Base-by-base conservation (phyloP, 37 sponge, comb jelly and placozoan species). In the Halichondria panicea region DNA sequence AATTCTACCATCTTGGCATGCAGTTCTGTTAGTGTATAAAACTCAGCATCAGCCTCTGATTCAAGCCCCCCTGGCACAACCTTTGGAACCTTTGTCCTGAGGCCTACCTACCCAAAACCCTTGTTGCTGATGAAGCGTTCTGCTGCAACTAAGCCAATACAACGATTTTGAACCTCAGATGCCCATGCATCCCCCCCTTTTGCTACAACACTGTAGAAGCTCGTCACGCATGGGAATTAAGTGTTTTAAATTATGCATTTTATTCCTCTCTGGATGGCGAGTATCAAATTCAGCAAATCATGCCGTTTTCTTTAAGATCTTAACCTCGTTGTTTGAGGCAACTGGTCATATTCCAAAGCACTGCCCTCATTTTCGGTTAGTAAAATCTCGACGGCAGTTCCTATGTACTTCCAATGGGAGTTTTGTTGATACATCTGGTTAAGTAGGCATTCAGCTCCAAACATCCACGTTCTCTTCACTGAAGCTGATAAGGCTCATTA, bases 1-100 rank as follows among this genome's bases (percentile, higher is more conserved):
- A 79, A 54, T 79, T 79, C 80, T 24, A 27, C 42, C 80, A 79
- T 79, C 71, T 79, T 79, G 30, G 41, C n/a, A 68, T 79, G 62
- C 71, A 79, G 34, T 69, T 79, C 70, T 18, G 61, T 41, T 8
- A 79, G 80, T 55, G 80, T 79, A 24, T 40, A 81, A 8, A 71
- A 38, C 24, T 81, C 81, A 31, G 81, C 81, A 80, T 53, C 71
- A 59, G 68, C 71, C 25, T 78, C 68, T 55, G 70, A 70, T 62
- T 81, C 73, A 30, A 81, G 72, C 81, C 81, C n/a, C n/a, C 57
- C 73, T 43, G 63, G 64, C 66, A 62, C 2, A 68, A 43, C 39
- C 27, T 52, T 34, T 68, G 42, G 70, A 79, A 68, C 55, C 45
- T 37, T 8, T 71, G 18, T 28, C n/a, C n/a, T n/a, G n/a, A n/a